Base-by-base conservation (phyloP, 2,797 vertebrate species). In the Smutsia temminckii region DNA sequence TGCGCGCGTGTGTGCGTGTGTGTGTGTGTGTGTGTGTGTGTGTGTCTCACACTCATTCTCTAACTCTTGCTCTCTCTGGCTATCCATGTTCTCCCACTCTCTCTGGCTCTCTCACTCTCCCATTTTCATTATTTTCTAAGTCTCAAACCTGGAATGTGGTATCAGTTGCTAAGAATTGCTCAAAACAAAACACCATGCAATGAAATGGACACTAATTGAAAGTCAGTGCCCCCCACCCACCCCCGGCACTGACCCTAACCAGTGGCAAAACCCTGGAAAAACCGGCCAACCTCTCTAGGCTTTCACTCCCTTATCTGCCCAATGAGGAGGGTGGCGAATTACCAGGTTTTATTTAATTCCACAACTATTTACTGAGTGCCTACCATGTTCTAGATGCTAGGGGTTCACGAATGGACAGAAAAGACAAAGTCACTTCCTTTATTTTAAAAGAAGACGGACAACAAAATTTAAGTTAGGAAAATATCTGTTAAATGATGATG, bases 401-500 rank as follows among this genome's bases (percentile, higher is more conserved):
- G 12, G 20, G 72, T 66, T 92, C 29, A 68, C 7, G 53, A 81
- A 92, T 27, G 1, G n/a, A 81, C 7, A 74, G 34, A 61, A 37
- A 91, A 69, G 40, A 40, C 40, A 40, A 91, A 32, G 66, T 23
- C 20, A 51, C 85, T 95, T 12, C 25, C 13, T 93, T 72, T 61
- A 81, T 3, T 77, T 34, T 23, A 77, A 49, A 46, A 21, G 21
- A 34, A 83, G 32, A 77, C 12, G 74, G 55, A 66, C 40, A 84
- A 79, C n/a, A 87, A 89, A 85, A 75, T 18, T 27, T 55, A 85
- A 95, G 42, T 77, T 71, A 46, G 57, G 8, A 91, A 92, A 81
- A 92, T 34, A 72, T 49, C 17, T 16, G 3, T 49, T n/a, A 55
- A 72, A 40, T 81, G 34, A 77, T 69, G 13, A 57, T 74, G 29